phyloP scores from a whole-genome alignment of 2,113 vertebrate species.

The Morone chrysops region DNA sequence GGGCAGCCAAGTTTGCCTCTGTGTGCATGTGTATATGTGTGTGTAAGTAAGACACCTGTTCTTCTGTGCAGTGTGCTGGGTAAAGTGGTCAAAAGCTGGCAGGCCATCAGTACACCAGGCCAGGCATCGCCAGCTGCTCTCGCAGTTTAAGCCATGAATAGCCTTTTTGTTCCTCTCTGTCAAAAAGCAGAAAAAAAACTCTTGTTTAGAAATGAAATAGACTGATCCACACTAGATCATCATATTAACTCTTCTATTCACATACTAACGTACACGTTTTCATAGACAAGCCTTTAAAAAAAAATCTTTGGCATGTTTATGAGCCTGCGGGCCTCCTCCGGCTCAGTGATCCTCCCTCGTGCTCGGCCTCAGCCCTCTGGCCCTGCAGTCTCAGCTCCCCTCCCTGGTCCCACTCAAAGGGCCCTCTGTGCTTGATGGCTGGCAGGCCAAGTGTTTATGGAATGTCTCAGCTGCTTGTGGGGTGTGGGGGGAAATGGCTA shows the following conservation, averaged over 20 bases:
- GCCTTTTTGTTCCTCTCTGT: constrained; percentile 65
- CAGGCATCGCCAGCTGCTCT: constrained; percentile 75
- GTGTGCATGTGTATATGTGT: constrained; percentile 16
- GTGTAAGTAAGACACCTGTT: constrained; percentile 73
- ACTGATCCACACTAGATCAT: not conserved
- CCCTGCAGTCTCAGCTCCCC: constrained; percentile 64
- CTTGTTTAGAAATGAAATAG: constrained; percentile 22
- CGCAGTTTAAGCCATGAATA: constrained; percentile 62
- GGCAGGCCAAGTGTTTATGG: constrained; percentile 80
- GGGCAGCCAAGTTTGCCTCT: constrained; percentile 16
- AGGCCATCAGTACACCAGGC: constrained; percentile 68
- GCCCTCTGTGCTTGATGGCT: constrained; percentile 77
- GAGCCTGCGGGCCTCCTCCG: constrained; percentile 41
- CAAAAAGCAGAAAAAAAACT: constrained; percentile 48
- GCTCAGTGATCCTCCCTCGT: constrained; percentile 70
- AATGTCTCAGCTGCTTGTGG: constrained; percentile 83
- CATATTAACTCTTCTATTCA: not conserved
- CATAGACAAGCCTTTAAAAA: constrained; percentile 23
- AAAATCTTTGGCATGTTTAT: constrained; percentile 58
- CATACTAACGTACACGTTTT: constrained; percentile 2
- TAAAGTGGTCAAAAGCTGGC: constrained; percentile 69
- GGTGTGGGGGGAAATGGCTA: constrained; percentile 64
- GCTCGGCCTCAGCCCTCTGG: constrained; percentile 53
- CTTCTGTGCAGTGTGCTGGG: constrained; percentile 62
- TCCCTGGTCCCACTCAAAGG: constrained; percentile 75